These are phyloP conservation scores for Copidosoma aretas DNA, from an alignment of 2,888 invertebrate genomes.

Conservation along the genomic window DNA sequence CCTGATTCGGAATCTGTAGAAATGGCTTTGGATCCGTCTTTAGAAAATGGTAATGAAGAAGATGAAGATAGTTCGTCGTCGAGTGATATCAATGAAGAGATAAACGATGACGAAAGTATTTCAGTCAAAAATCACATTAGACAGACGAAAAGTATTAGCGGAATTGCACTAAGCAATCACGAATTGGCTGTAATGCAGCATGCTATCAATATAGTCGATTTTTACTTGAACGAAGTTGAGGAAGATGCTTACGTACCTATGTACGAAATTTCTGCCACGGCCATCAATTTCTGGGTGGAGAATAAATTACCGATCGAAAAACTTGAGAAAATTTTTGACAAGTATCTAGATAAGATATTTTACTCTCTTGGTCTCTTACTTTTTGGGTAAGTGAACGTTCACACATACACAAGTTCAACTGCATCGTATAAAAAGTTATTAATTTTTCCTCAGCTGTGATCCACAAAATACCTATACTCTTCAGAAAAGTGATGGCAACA, in stretches of 20 bases:
- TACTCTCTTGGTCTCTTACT: constrained; percentile 58
- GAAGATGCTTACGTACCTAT: constrained; percentile 52
- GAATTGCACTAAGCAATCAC: constrained; percentile 27
- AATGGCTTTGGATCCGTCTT: constrained; percentile 46
- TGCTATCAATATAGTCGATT: constrained; percentile 55
- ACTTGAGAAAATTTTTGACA: constrained; percentile 67
- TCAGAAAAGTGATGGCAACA: constrained; percentile 46
- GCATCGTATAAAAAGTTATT: neutral
- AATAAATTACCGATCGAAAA: constrained; percentile 63
- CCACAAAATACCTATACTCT: constrained; percentile 5
- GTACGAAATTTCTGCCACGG: constrained; percentile 56
- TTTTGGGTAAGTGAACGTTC: constrained; percentile 52
- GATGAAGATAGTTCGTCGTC: constrained; percentile 28
- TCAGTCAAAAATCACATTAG: neutral
- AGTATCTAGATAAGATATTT: constrained; percentile 65
- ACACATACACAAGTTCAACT: neutral
- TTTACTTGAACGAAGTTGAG: constrained; percentile 57
- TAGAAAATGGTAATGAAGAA: constrained; percentile 41
- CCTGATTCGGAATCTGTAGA: constrained; percentile 48
- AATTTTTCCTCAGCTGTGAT: neutral
- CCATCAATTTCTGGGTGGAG: constrained; percentile 62
- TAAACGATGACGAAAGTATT: constrained; percentile 24
- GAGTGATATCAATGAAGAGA: constrained; percentile 27
- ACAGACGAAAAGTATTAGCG: constrained; percentile 3
- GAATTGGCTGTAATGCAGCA: constrained; percentile 33